phyloP scores from a whole-genome alignment of 2,888 invertebrate species.

The Chloroclystis v-ata region DNA sequence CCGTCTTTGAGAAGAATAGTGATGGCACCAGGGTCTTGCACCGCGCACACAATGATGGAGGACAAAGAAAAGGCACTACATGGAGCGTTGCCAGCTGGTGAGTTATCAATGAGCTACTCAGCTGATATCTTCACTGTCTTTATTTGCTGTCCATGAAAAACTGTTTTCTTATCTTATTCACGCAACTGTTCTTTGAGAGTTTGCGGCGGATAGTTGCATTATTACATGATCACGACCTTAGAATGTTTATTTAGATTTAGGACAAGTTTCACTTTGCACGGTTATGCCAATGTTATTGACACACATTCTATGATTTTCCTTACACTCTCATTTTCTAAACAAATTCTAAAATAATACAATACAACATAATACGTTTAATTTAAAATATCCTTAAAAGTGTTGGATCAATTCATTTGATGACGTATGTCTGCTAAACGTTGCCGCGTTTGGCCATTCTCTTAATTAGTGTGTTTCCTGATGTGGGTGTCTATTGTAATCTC shows the following conservation, averaged over 20 bases:
- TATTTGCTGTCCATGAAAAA: constrained; percentile 17
- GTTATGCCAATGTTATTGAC: constrained; percentile 38
- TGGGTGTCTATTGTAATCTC: constrained; percentile 24
- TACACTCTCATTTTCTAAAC: neutral
- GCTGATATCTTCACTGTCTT: constrained; percentile 1
- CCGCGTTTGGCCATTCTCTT: constrained; percentile 20
- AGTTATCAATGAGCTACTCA: constrained; percentile 28
- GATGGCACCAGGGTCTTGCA: constrained; percentile 78
- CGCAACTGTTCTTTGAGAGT: neutral
- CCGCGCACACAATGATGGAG: constrained; percentile 75
- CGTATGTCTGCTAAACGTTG: no score
- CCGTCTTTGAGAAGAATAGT: constrained; percentile 67
- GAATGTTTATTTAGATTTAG: constrained; percentile 28
- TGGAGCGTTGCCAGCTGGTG: constrained; percentile 55
- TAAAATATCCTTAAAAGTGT: no score
- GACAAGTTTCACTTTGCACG: constrained; percentile 32
- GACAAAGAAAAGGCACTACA: constrained; percentile 71
- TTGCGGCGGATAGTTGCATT: neutral
- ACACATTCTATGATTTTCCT: constrained; percentile 29
- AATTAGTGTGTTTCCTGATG: constrained; percentile 26
- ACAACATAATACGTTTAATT: no score
- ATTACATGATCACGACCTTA: constrained; percentile 32
- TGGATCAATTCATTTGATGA: no score
- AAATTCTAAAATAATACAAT: no score
- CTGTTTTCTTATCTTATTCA: constrained; percentile 17